These are phyloP conservation scores for Nematopogon swammerdamellus DNA, from an alignment of 2,888 invertebrate species.

Conservation along the genomic window DNA sequence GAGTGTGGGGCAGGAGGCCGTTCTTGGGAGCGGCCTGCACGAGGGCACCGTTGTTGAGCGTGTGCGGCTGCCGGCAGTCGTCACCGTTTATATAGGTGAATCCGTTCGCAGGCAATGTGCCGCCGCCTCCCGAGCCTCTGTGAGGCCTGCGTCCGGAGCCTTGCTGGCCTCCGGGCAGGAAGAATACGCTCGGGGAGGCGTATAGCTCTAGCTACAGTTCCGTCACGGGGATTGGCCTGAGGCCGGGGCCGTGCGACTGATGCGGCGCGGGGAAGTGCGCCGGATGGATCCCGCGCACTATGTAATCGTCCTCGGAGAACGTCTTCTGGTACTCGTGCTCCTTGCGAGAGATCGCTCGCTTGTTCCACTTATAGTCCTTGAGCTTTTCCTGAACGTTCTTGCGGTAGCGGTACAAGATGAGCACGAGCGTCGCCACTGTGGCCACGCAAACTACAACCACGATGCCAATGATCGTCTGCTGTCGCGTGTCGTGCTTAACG, in stretches of 20 bases:
- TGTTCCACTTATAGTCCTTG: constrained; percentile 80
- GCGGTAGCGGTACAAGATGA: constrained; percentile 76
- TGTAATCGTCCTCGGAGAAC: constrained; percentile 84
- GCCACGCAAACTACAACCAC: constrained; percentile 72
- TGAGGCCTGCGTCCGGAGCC: constrained; percentile 47
- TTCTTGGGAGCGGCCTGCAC: constrained; percentile 19
- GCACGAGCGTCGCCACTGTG: constrained; percentile 64
- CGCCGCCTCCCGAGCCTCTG: constrained; percentile 46
- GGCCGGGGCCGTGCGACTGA: constrained; percentile 47
- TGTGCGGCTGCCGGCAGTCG: constrained; percentile 50
- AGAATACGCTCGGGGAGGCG: constrained; percentile 82
- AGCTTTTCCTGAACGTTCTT: constrained; percentile 77
- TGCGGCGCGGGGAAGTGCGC: constrained; percentile 51
- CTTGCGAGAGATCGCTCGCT: constrained; percentile 67
- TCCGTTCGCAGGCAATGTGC: constrained; percentile 68
- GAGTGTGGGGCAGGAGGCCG: constrained; percentile 20
- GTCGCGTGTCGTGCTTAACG: constrained; percentile 72
- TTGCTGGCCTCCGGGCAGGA: constrained; percentile 62
- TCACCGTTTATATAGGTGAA: constrained; percentile 75
- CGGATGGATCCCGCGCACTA: constrained; percentile 63
- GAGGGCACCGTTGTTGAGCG: constrained; percentile 51
- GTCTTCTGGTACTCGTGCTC: constrained; percentile 89
- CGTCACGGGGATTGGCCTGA: constrained; percentile 78
- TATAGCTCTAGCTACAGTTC: constrained; percentile 95
- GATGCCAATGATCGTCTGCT: constrained; percentile 77